Base-by-base conservation (phyloP, 1,140 invertebrate genomes). In the Aphidius gifuensis region DNA sequence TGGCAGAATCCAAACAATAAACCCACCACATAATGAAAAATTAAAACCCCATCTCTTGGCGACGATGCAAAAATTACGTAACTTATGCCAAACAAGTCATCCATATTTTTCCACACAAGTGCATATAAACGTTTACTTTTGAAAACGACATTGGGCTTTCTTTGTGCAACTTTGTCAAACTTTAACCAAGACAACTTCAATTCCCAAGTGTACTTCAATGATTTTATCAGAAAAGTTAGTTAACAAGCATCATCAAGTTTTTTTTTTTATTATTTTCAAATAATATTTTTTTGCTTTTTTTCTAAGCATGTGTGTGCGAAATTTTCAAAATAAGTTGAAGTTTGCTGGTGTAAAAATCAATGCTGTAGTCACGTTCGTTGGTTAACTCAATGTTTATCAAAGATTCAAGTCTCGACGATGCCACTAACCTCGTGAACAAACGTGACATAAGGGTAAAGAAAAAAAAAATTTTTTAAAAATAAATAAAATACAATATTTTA, bases 71-170 rank as follows among this genome's bases (percentile, higher is more conserved):
- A 51, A 57, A 58, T 62, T 58, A 51, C 39, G 49, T 62, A 58
- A 58, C 38, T 44, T 39, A 11, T 38, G 8, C 8, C 43, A 9
- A 32, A 8, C 6, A 46, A 47, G n/a, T 44, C 55, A 46, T 44
- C 43, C 38, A 23, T 9, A n/a, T 44, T 38, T 9, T 51, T 21
- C 38, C 40, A 23, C 32, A 57, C 62, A 11, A 23, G 43, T 65
- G 53, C 57, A 61, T 44, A 4, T 39, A 64, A 51, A 57, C 47
- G 61, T 61, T 61, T 55, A 49, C 59, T 65, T 58, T 65, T 5
- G 51, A 49, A 38, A 32, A 47, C 42, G 43, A 23, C 4, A 32
- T 1, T 4, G 0, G 4, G 4, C 2, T 32, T 32, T 32, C 23
- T 32, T 32, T 4, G 4, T 32, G 23, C 23, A 32, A 32, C n/a